These are phyloP conservation scores for Eudyptes chrysolophus DNA, from an alignment of 2,113 vertebrate species.

Conservation along the genomic window DNA sequence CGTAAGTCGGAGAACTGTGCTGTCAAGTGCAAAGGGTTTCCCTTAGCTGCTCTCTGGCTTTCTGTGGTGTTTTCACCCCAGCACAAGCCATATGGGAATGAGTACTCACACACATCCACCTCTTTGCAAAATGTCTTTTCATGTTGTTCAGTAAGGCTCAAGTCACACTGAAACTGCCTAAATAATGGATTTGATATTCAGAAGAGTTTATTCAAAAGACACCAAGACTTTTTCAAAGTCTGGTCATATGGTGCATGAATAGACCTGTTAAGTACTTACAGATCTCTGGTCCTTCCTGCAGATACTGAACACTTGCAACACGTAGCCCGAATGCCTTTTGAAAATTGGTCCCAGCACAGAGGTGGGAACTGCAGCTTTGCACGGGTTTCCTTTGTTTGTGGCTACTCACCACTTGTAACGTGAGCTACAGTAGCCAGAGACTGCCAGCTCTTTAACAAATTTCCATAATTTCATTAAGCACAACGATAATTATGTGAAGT, in stretches of 20 bases:
- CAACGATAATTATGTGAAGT: neutral
- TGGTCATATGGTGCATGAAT: neutral
- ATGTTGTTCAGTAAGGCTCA: neutral
- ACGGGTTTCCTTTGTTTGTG: neutral
- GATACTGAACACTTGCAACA: neutral
- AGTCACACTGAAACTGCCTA: neutral
- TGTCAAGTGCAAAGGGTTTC: neutral
- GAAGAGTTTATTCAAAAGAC: neutral
- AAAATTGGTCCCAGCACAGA: neutral
- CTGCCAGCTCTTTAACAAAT: neutral
- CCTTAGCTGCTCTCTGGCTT: neutral
- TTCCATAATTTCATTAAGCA: slow-evolving; percentile 22
- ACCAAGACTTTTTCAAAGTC: neutral
- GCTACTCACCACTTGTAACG: neutral
- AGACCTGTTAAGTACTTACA: neutral
- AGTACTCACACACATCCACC: neutral
- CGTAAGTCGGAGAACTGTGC: neutral
- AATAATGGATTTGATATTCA: neutral
- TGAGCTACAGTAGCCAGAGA: neutral
- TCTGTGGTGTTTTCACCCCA: neutral
- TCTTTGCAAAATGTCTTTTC: neutral
- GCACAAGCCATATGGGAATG: neutral
- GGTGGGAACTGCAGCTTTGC: neutral
- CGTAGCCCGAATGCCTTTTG: neutral
- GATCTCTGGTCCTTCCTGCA: neutral